Evolutionary conservation across 2,888 invertebrate species (phyloP).

Genomic region (Molorchus minor): DNA sequence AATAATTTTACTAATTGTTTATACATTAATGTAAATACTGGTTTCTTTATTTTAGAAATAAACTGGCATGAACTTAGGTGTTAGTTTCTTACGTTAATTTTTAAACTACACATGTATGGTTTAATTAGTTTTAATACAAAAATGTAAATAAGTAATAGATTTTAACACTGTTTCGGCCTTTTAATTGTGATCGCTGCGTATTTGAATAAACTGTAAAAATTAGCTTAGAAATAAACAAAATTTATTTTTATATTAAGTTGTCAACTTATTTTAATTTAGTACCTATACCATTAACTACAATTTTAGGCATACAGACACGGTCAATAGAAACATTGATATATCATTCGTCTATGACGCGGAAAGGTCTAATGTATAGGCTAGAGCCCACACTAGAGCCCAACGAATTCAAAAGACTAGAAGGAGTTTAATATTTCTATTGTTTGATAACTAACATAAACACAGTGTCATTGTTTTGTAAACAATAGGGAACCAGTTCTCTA

Average conservation of each 20-base stretch:
- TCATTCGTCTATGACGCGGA: no score
- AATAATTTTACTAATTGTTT: slow-evolving; percentile 24
- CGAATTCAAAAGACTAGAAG: no score
- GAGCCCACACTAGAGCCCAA: no score
- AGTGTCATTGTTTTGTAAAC: no score
- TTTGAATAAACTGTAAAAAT: slow-evolving; percentile 21
- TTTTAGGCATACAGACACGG: no score
- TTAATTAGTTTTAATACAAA: slow-evolving; percentile 6
- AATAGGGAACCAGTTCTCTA: no score
- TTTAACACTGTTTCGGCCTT: slow-evolving; percentile 17
- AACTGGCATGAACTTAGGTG: slow-evolving; percentile 14
- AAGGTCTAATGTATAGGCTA: no score
- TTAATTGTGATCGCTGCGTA: slow-evolving; percentile 22
- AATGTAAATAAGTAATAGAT: slow-evolving; percentile 26
- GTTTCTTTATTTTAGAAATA: slow-evolving; percentile 15
- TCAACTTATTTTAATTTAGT: no score
- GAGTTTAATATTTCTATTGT: no score
- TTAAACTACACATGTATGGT: slow-evolving; percentile 18
- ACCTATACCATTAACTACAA: no score
- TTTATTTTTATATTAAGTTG: slow-evolving; percentile 22
- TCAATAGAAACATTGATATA: no score
- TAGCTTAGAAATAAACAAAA: slow-evolving; percentile 24
- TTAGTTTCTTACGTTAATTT: slow-evolving; percentile 12
- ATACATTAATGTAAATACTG: slow-evolving; percentile 22
- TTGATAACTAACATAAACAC: no score